Evolutionary conservation across 2,888 invertebrate genomes (phyloP).

Genomic region (Yponomeuta sedellus): DNA sequence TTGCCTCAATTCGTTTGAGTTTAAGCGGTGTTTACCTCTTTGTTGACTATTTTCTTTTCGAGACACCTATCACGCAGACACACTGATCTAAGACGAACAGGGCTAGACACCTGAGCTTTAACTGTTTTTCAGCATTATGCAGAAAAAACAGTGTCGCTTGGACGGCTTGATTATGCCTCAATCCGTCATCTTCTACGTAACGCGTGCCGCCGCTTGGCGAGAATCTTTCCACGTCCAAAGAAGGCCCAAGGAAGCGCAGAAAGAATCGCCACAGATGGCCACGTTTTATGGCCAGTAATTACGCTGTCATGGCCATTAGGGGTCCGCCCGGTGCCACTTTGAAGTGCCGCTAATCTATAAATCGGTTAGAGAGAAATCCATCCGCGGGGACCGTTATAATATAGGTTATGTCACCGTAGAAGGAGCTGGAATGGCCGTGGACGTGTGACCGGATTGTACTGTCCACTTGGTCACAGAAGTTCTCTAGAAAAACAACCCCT

Average conservation of each 20-base stretch:
- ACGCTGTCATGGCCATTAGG: slow-evolving; percentile 16
- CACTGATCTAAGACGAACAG: too few relatives aligned
- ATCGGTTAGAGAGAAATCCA: slow-evolving; percentile 40
- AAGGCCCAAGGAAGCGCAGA: slow-evolving; percentile 10
- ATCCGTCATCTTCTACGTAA: background rate
- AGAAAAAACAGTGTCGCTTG: background rate
- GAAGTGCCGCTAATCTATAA: slow-evolving; percentile 27
- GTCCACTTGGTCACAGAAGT: background rate
- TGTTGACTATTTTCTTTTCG: too few relatives aligned
- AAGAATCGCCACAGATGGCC: slow-evolving; percentile 3
- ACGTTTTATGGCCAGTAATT: slow-evolving; percentile 16
- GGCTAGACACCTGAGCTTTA: background rate
- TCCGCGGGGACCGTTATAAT: slow-evolving; percentile 50
- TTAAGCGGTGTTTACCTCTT: too few relatives aligned
- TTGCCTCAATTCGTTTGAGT: too few relatives aligned
- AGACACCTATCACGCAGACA: too few relatives aligned
- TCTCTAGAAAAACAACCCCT: background rate
- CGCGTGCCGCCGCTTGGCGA: background rate
- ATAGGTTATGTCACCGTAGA: slow-evolving; percentile 60
- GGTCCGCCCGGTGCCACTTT: slow-evolving; percentile 18
- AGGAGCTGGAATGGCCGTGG: slow-evolving; percentile 36
- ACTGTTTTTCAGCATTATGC: background rate
- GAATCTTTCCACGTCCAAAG: background rate
- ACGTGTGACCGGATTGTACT: slow-evolving; percentile 31
- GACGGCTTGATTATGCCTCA: background rate